Percentiles rank a stretch among this genome's conserved stretches.
Conservation (phyloP, 2,888 invertebrate genomes). For the Morpho helenor region DNA sequence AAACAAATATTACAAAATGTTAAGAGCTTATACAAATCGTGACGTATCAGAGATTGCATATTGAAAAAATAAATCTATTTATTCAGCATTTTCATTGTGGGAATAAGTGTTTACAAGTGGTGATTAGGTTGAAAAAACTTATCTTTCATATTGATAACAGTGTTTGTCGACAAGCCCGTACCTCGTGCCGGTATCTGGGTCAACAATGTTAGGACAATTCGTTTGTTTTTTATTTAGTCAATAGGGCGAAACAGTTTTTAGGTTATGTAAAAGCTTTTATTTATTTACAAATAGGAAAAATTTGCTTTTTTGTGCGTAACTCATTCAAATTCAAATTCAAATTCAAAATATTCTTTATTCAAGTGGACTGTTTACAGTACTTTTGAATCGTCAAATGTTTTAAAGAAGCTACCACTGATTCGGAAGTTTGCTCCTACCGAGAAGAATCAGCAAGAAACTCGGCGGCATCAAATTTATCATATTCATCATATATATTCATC, state of each 20-base stretch:
- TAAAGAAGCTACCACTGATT: too few species aligned
- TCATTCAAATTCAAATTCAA: too few species aligned
- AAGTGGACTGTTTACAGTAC: too few species aligned
- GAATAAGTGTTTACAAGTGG: constrained; percentile 17
- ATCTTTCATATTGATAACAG: constrained; percentile 40
- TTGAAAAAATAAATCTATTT: constrained; percentile 10
- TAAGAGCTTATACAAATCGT: constrained; percentile 12
- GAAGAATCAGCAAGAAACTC: too few species aligned
- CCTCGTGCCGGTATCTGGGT: constrained; percentile 34
- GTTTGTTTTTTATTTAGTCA: not conserved
- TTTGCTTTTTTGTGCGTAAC: too few species aligned
- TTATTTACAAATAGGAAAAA: too few species aligned
- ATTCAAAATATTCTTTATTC: too few species aligned
- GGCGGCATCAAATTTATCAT: too few species aligned
- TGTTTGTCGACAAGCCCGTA: constrained; percentile 38
- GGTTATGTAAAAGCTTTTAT: not conserved
- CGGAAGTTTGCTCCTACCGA: too few species aligned
- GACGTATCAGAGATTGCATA: constrained; percentile 1
- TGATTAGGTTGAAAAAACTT: constrained; percentile 33
- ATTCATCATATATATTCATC: too few species aligned
- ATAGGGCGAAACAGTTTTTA: too few species aligned
- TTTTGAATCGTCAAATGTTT: too few species aligned
- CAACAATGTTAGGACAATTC: constrained; percentile 28
- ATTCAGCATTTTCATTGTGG: constrained; percentile 15
- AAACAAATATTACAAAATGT: not conserved